Conservation (phyloP, 2,888 invertebrate species). For the Eudemis profundana region DNA sequence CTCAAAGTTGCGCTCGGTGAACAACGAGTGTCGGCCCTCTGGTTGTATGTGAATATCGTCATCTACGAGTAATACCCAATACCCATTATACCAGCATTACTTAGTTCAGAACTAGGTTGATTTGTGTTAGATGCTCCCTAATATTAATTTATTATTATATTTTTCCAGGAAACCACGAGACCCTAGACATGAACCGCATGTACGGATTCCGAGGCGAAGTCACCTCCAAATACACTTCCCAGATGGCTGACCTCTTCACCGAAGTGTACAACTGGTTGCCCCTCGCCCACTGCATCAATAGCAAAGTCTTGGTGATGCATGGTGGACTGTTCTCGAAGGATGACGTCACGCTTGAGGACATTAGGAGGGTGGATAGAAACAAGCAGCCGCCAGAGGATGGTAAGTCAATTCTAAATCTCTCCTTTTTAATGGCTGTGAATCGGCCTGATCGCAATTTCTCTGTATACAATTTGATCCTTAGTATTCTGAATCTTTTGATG, state of each 20-base stretch:
- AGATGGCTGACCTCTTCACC: conserved; percentile 99
- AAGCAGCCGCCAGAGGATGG: conserved; percentile 99
- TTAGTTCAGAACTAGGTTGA: too few species aligned
- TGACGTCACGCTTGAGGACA: conserved; percentile 96
- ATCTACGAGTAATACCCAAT: too few species aligned
- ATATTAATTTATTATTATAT: too few species aligned
- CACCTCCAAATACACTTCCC: conserved; percentile 95
- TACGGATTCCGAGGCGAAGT: conserved; percentile 99
- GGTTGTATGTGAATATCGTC: too few species aligned
- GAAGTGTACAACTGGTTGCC: conserved; percentile 99
- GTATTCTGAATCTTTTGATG: conserved; percentile 34
- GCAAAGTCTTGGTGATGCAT: conserved; percentile 94
- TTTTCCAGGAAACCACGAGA: conserved; percentile 97
- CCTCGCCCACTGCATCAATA: conserved; percentile 97
- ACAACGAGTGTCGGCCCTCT: too few species aligned
- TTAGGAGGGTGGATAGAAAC: conserved; percentile 94
- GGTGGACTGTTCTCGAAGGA: conserved; percentile 98
- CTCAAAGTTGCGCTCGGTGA: too few species aligned
- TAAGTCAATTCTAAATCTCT: conserved; percentile 33
- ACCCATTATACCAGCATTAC: too few species aligned
- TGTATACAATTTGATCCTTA: not conserved
- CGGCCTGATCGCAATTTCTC: too few species aligned
- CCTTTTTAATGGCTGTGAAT: not conserved
- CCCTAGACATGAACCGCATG: conserved; percentile 99
- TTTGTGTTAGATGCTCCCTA: too few species aligned